phyloP scores from a whole-genome alignment of 2,113 vertebrate species.

The Pyxicephalus adspersus region DNA sequence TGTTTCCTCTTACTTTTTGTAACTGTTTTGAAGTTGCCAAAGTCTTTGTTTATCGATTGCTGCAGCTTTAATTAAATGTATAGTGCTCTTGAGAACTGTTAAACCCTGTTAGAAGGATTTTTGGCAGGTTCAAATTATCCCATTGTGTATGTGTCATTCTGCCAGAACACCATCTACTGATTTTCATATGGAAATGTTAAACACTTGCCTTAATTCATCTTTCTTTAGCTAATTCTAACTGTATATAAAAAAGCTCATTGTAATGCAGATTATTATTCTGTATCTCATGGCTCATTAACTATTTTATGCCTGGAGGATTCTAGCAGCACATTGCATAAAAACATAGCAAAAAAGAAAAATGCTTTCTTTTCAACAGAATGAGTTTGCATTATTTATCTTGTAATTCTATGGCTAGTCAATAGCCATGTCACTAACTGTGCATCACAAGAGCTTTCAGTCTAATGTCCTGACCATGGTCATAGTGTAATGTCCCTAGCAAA shows the following conservation, averaged over 20 bases:
- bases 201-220: not conserved
- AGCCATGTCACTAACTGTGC: no score
- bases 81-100: not conserved
- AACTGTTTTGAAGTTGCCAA: not conserved
- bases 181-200: conserved; percentile 35
- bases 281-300: not conserved
- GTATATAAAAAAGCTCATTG: not conserved
- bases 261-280: not conserved
- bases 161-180: not conserved
- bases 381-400: no score
- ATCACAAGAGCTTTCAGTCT: no score
- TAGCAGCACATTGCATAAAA: no score
- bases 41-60: not conserved
- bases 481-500: no score
- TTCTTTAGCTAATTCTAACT: conserved; percentile 5
- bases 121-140: conserved; percentile 48
- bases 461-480: no score
- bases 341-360: no score
- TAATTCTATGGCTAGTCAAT: no score
- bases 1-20: not conserved
- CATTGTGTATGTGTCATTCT: conserved; percentile 34
- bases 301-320: not conserved
- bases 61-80: not conserved
- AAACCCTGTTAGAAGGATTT: not conserved
- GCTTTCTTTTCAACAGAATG: no score